Base-by-base conservation (phyloP, 2,113 vertebrate species). In the Atractosteus spatula region DNA sequence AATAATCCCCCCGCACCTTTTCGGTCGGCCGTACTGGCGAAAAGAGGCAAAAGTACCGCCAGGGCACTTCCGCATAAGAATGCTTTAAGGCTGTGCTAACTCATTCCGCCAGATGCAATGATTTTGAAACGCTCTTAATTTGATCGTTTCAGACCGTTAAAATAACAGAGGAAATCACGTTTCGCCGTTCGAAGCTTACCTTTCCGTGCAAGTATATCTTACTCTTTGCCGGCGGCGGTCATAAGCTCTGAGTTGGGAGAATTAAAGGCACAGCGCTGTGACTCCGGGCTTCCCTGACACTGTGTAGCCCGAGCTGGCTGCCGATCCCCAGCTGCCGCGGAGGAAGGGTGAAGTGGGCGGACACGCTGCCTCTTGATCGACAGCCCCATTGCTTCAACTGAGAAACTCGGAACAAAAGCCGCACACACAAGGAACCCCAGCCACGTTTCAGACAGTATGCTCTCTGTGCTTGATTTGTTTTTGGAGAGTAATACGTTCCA, bases 161-260 rank as follows among this genome's bases (percentile, higher is more conserved):
- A 47, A 54, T 29, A 29, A 67, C 41, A 55, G 61, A 62, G 43
- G 8, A 59, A 51, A 41, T 42, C 4, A 12, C 41, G 11, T n/a
- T 57, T 69, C 51, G 59, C 8, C 4, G 54, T 4, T 14, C 3
- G 1, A 1, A 3, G 55, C 81, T 74, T 72, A 81, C 81, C 79
- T 83, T 74, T 55, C 7, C 17, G 59, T 69, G 56, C 84, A 76
- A 79, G 80, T 83, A 74, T 16, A 80, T 76, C 76, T 85, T 87
- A 85, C 82, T 89, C 80, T 78, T 80, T 71, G 86, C 83, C 86
- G 79, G 83, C 77, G 79, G 84, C 78, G 84, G 82, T 86, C 89
- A 89, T 89, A 89, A 81, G 87, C 85, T 88, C 84, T 83, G 84
- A 79, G 83, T 80, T 77, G 82, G 82, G 84, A 86, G 85, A 88